A percentile compares a stretch with the other conserved stretches of the same genome.
Conservation (phyloP, 2,113 vertebrate genomes). For the Trochalopteron elliotii region DNA sequence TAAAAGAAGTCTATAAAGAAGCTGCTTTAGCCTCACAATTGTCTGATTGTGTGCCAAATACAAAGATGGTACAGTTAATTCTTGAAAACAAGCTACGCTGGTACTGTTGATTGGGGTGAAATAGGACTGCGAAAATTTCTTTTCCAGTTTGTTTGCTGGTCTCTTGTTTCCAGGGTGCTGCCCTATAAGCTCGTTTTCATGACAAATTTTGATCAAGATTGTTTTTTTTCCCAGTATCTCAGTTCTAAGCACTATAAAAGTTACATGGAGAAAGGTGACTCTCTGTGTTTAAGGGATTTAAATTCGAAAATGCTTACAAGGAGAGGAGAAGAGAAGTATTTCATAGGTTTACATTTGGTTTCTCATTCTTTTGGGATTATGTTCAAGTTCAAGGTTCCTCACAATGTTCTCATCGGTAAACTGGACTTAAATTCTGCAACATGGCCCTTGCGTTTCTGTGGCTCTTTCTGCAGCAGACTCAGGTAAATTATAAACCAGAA, state of each 20-base stretch:
- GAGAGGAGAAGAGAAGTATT: background rate
- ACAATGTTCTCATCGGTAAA: slow-evolving; percentile 9
- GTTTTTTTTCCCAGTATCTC: background rate
- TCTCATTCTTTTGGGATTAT: slow-evolving; percentile 42
- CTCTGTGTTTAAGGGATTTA: background rate
- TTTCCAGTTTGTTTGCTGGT: background rate
- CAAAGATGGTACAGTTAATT: background rate
- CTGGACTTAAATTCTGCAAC: slow-evolving; percentile 46
- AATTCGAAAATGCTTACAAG: background rate
- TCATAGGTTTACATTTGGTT: background rate
- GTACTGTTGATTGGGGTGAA: background rate
- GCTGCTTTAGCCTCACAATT: background rate
- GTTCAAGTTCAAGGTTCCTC: slow-evolving; percentile 60
- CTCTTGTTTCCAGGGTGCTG: background rate
- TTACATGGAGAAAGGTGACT: background rate
- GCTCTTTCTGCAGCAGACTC: slow-evolving; percentile 14
- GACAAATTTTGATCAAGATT: background rate
- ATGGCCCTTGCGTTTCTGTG: background rate
- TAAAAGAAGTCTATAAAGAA: background rate
- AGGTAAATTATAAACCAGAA: background rate
- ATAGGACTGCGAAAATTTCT: background rate
- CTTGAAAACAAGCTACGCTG: background rate
- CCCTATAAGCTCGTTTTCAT: background rate
- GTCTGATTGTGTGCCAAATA: background rate
- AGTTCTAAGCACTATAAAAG: background rate